Evolutionary conservation across 2,888 invertebrate genomes (phyloP).

Genomic region (Allophyes oxyacanthae): DNA sequence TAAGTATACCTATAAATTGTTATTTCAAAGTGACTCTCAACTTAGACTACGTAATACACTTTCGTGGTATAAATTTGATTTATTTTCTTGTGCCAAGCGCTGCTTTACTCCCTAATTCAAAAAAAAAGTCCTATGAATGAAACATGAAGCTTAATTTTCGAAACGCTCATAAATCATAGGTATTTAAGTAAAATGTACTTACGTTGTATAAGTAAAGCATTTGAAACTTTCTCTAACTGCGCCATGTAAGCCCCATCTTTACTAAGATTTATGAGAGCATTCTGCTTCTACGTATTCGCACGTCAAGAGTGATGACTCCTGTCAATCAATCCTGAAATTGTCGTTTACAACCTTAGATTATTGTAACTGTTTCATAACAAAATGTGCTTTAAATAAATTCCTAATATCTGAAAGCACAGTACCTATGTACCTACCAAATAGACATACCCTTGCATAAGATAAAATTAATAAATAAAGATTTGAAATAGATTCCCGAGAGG

Average conservation of each 20-base stretch:
- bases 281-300: conserved; percentile 72
- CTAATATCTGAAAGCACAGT: too few relatives aligned
- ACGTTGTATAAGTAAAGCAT: conserved; percentile 28
- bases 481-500: conserved; percentile 60
- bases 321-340: conserved; percentile 82
- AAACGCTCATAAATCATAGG: conserved; percentile 34
- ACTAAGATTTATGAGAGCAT: conserved; percentile 82
- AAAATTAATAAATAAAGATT: conserved; percentile 65
- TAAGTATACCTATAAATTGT: conserved; percentile 1
- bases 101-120: conserved; percentile 22
- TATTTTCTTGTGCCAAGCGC: conserved; percentile 6
- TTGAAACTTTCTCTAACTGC: conserved; percentile 14
- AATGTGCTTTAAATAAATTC: too few relatives aligned
- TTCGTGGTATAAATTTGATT: conserved; percentile 29
- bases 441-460: conserved; percentile 35
- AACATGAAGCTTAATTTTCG: conserved; percentile 33
- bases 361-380: conserved; percentile 7
- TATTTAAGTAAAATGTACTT: conserved; percentile 31
- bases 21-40: not conserved
- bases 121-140: conserved; percentile 23
- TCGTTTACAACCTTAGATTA: conserved; percentile 65
- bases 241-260: conserved; percentile 69
- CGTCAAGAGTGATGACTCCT: conserved; percentile 80
- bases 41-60: conserved; percentile 10
- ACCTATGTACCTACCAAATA: not conserved